phyloP scores from a whole-genome alignment of 2,797 vertebrate genomes.

The Meriones psammophilus region DNA sequence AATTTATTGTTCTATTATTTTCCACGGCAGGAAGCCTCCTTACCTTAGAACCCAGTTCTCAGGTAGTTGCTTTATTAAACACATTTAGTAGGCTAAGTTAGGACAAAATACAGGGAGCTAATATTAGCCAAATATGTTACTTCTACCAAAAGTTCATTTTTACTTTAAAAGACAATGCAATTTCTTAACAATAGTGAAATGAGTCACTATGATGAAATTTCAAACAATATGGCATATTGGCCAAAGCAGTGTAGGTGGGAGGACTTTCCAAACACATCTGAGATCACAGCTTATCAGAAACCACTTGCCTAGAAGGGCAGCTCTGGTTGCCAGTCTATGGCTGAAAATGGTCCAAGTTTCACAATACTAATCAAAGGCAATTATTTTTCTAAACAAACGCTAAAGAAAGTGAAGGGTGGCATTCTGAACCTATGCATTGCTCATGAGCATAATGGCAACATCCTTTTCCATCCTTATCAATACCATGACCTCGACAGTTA shows the following conservation, averaged over 20 bases:
- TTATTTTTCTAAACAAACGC: constrained; percentile 67
- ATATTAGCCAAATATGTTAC: constrained; percentile 10
- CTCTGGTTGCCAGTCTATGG: neutral
- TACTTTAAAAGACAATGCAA: constrained; percentile 49
- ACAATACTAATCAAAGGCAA: neutral
- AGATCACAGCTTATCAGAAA: neutral
- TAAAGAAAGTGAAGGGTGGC: neutral
- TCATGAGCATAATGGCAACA: neutral
- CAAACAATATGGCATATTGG: neutral
- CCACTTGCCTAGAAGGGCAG: neutral
- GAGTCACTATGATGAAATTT: constrained; percentile 29
- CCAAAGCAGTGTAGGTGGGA: neutral
- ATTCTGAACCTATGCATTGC: neutral
- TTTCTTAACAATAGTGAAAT: constrained; percentile 48
- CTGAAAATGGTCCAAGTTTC: neutral
- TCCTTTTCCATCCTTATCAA: neutral
- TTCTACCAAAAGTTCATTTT: constrained; percentile 49
- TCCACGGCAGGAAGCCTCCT: neutral
- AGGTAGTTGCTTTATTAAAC: constrained; percentile 36
- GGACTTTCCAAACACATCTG: neutral
- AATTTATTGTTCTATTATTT: neutral
- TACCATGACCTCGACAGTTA: too few relatives aligned
- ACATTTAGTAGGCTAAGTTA: constrained; percentile 38
- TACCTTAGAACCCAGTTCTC: neutral
- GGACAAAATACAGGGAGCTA: neutral